phyloP scores from a whole-genome alignment of 2,888 invertebrate genomes.

The Nymphalis polychloros region DNA sequence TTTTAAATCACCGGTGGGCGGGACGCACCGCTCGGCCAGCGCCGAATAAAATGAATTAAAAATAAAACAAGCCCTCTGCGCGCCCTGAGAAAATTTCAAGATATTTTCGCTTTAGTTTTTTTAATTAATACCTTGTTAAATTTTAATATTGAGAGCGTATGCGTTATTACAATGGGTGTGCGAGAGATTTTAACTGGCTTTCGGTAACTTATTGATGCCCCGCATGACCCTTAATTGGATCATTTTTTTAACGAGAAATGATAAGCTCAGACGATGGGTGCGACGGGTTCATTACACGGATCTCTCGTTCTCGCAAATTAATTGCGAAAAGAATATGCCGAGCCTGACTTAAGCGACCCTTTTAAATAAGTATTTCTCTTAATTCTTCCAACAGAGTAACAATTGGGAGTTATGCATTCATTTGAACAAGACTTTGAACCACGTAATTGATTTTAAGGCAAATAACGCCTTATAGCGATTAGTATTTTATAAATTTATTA shows the following conservation, averaged over 20 bases:
- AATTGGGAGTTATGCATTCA: background rate
- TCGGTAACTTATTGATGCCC: conserved; percentile 76
- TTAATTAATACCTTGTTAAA: conserved; percentile 83
- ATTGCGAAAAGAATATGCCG: conserved; percentile 41
- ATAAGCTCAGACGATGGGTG: conserved; percentile 62
- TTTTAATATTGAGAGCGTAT: conserved; percentile 81
- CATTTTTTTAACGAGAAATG: conserved; percentile 79
- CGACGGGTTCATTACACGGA: conserved; percentile 58
- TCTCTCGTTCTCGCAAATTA: conserved; percentile 57
- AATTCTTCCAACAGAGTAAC: conserved; percentile 9
- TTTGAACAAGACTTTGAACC: no score
- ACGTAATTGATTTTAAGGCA: no score
- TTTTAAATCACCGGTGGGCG: conserved; percentile 82
- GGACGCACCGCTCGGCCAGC: conserved; percentile 68
- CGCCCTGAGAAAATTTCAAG: conserved; percentile 80
- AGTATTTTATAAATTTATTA: no score
- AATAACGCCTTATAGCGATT: no score
- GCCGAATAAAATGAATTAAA: conserved; percentile 81
- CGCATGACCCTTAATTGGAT: conserved; percentile 73
- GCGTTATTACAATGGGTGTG: conserved; percentile 81
- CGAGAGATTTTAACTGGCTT: conserved; percentile 75
- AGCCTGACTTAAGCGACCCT: conserved; percentile 41
- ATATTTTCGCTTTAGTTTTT: conserved; percentile 81
- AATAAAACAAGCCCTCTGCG: conserved; percentile 77
- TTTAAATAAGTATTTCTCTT: conserved; percentile 32